Evolutionary conservation across 2,797 vertebrate genomes (phyloP).

Genomic region (Phalloptychus januarius): DNA sequence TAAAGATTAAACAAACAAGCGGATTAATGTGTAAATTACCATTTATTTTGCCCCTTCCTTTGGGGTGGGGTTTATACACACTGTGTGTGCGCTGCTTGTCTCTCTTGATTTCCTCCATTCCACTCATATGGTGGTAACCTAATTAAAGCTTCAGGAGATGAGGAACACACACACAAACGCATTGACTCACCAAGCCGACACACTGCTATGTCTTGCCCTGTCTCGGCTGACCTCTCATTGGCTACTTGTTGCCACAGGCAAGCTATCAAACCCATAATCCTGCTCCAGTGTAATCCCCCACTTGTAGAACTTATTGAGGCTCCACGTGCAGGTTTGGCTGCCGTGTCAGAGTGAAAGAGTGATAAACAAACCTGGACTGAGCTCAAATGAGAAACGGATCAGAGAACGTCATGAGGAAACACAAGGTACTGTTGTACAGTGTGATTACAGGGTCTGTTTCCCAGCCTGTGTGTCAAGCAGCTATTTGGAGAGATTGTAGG

Average conservation of each 20-base stretch:
- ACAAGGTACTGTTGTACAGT: slow-evolving; percentile 61
- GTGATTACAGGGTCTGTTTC: slow-evolving; percentile 14
- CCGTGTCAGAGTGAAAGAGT: slow-evolving; percentile 52
- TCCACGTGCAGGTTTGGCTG: slow-evolving; percentile 44
- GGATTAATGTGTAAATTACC: not conserved
- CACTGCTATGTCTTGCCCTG: slow-evolving; percentile 41
- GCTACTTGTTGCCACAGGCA: slow-evolving; percentile 67
- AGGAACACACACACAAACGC: slow-evolving; percentile 17
- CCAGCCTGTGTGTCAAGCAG: slow-evolving; percentile 5
- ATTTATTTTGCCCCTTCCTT: not conserved
- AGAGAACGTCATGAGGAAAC: slow-evolving; percentile 59
- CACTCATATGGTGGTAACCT: slow-evolving; percentile 27
- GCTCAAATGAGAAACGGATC: slow-evolving; percentile 45
- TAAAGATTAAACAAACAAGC: slow-evolving; percentile 12
- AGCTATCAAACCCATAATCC: slow-evolving; percentile 74
- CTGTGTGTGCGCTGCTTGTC: slow-evolving; percentile 3
- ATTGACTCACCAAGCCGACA: slow-evolving; percentile 47
- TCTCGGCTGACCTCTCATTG: slow-evolving; percentile 67
- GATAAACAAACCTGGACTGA: slow-evolving; percentile 41
- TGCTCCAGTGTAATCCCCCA: slow-evolving; percentile 66
- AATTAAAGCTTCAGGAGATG: slow-evolving; percentile 37
- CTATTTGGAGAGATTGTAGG: slow-evolving; percentile 13
- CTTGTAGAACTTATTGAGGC: slow-evolving; percentile 38
- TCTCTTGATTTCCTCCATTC: slow-evolving; percentile 35
- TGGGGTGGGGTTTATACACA: not conserved